phyloP scores from a whole-genome alignment of 2,113 vertebrate species.

The Otolemur garnettii region DNA sequence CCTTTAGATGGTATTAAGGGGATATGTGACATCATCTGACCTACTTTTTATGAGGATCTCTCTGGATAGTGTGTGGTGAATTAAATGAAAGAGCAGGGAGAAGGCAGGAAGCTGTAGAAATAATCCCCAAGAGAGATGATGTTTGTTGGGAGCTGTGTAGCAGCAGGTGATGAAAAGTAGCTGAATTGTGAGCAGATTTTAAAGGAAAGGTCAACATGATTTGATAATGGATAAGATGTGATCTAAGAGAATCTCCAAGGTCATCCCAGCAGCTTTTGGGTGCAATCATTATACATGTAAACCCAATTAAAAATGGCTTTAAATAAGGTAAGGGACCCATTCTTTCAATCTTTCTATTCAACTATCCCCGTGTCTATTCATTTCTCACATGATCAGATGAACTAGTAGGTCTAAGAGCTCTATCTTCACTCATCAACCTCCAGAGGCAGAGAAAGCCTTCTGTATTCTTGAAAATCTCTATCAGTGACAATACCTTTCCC shows the following conservation, averaged over 20 bases:
- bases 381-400: not conserved
- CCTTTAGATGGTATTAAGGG: not conserved
- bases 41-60: not conserved
- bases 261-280: not conserved
- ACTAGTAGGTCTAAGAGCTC: not conserved
- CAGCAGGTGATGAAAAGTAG: not conserved
- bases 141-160: not conserved
- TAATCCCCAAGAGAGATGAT: not conserved
- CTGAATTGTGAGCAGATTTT: not conserved
- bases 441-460: not conserved
- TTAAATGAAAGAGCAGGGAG: not conserved
- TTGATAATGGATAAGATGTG: not conserved
- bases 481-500: not conserved
- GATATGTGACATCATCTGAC: not conserved
- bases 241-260: not conserved
- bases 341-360: not conserved
- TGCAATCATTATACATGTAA: not conserved
- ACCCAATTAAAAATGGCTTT: not conserved
- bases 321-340: not conserved
- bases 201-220: not conserved
- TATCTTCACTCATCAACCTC: not conserved
- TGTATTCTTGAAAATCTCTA: not conserved
- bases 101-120: not conserved
- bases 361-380: not conserved
- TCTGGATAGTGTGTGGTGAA: not conserved